Conservation (phyloP, 2,797 vertebrate species). For the Scarus forsteni region DNA sequence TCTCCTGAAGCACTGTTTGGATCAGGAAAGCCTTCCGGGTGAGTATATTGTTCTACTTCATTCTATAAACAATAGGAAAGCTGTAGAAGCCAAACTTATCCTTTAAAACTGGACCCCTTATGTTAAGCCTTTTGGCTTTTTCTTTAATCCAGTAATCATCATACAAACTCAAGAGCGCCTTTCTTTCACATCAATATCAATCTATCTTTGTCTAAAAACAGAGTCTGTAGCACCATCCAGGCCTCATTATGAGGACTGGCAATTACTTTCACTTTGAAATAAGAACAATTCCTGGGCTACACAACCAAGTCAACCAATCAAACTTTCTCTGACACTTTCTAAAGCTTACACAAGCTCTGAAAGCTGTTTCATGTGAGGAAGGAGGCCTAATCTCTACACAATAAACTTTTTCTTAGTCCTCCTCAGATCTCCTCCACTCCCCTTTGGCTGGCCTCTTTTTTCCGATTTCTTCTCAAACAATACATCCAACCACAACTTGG, state of each 20-base stretch:
- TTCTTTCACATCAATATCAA: neutral
- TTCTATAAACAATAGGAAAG: no score
- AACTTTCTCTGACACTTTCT: neutral
- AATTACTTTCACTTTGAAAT: neutral
- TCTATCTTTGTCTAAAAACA: constrained; percentile 1
- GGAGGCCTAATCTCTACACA: constrained; percentile 2
- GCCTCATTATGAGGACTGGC: neutral
- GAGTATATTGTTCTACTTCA: no score
- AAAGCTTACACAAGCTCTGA: neutral
- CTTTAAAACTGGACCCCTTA: no score
- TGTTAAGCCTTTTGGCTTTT: constrained; percentile 16
- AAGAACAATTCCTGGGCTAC: neutral
- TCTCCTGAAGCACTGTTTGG: no score
- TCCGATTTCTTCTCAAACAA: constrained; percentile 24
- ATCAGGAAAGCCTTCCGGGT: no score
- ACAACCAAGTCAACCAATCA: neutral
- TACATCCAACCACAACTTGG: constrained; percentile 30
- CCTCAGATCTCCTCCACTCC: neutral
- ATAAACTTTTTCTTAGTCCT: constrained; percentile 8
- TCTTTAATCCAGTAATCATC: constrained; percentile 25
- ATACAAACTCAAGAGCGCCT: constrained; percentile 9
- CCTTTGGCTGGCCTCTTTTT: constrained; percentile 8
- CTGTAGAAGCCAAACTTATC: no score
- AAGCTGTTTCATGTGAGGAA: constrained; percentile 9
- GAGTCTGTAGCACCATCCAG: neutral